Conservation (phyloP, 2,113 vertebrate species). For the Ceyx melanurus region DNA sequence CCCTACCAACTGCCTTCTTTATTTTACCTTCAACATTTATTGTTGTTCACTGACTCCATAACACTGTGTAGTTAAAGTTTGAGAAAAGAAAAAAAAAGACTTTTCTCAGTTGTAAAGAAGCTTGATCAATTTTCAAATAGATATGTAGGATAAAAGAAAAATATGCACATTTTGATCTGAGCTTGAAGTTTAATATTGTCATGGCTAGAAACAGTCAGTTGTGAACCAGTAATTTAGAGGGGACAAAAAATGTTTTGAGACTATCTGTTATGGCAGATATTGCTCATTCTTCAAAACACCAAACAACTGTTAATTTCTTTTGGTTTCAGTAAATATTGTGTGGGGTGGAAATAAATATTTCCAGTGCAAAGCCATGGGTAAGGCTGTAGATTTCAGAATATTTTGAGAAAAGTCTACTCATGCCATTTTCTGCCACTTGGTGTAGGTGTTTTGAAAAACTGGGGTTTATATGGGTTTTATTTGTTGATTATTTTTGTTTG, state of each 20-base stretch:
- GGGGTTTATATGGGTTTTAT: too few species aligned
- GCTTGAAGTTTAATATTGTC: not conserved
- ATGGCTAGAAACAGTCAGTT: not conserved
- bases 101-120: not conserved
- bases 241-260: not conserved
- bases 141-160: not conserved
- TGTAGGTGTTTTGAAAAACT: not conserved
- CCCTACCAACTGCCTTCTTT: not conserved
- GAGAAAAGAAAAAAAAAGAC: accelerated
- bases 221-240: not conserved
- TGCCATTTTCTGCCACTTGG: not conserved
- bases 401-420: not conserved
- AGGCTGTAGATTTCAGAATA: not conserved
- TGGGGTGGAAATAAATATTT: not conserved
- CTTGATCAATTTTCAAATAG: not conserved
- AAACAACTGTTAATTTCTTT: not conserved
- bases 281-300: not conserved
- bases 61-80: not conserved
- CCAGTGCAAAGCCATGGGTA: not conserved
- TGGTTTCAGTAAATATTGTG: not conserved
- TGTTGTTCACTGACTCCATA: not conserved
- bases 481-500: not conserved
- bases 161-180: not conserved
- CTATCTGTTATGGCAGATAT: not conserved
- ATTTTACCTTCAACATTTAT: not conserved